phyloP scores from a whole-genome alignment of 2,888 invertebrate genomes.

The Periphyllus acericola region DNA sequence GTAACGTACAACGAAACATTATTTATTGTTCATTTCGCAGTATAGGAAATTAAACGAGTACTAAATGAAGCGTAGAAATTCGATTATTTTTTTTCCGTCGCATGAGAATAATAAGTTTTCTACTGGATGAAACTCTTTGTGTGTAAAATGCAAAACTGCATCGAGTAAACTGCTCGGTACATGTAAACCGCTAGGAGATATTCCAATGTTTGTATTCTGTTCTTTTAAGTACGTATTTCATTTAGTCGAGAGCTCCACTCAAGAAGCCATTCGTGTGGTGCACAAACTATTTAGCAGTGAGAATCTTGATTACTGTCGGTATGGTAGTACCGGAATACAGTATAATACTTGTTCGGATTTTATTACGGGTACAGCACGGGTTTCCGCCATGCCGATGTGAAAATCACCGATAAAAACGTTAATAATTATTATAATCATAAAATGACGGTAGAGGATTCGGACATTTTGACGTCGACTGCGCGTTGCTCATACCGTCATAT shows the following conservation, averaged over 20 bases:
- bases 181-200: not conserved
- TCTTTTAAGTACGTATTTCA: not conserved
- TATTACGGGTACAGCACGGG: not conserved
- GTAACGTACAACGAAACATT: not conserved
- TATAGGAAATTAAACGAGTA: too few species aligned
- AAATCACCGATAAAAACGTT: not conserved
- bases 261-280: not conserved
- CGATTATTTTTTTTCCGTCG: too few species aligned
- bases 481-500: not conserved
- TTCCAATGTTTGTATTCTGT: not conserved
- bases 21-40: too few species aligned
- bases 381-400: not conserved
- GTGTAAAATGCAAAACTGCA: too few species aligned
- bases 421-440: not conserved
- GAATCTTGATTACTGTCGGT: not conserved
- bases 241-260: not conserved
- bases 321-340: not conserved
- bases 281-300: not conserved
- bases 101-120: too few species aligned
- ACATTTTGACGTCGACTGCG: not conserved
- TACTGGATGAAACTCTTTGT: too few species aligned
- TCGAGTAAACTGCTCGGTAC: too few species aligned
- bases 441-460: not conserved
- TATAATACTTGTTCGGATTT: not conserved
- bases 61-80: too few species aligned